These are phyloP conservation scores for Eupithecia subumbrata DNA, from an alignment of 2,888 invertebrate species.

Conservation along the genomic window DNA sequence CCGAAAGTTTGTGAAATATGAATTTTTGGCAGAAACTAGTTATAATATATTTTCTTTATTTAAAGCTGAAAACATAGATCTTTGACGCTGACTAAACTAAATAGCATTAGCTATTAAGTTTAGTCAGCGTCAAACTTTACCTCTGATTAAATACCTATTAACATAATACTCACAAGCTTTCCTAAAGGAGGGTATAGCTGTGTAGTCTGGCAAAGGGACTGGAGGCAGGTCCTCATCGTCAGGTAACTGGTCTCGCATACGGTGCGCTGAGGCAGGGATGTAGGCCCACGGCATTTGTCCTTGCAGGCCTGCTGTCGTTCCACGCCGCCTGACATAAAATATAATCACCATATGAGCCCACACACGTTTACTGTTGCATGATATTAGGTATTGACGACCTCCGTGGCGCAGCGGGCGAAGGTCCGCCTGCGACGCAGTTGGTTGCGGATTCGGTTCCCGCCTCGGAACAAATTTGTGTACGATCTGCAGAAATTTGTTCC, in stretches of 20 bases:
- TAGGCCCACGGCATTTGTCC: constrained; percentile 86
- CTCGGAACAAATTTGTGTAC: too few relatives aligned
- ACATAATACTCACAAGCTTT: constrained; percentile 67
- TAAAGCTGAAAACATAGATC: neutral
- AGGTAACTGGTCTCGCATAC: constrained; percentile 73
- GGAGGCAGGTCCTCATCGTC: constrained; percentile 84
- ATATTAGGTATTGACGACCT: too few relatives aligned
- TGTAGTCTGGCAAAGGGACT: constrained; percentile 85
- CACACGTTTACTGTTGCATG: neutral
- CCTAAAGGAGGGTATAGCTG: constrained; percentile 72
- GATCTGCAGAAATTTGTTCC: too few relatives aligned
- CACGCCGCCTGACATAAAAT: constrained; percentile 57
- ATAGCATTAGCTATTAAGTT: neutral
- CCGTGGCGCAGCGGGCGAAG: too few relatives aligned
- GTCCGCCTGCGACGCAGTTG: too few relatives aligned
- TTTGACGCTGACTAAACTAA: neutral
- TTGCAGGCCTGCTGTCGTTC: constrained; percentile 77
- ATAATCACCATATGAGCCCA: neutral
- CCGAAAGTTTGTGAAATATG: too few relatives aligned
- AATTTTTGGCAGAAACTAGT: too few relatives aligned
- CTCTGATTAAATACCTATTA: neutral
- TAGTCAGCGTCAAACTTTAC: neutral
- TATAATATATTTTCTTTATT: neutral
- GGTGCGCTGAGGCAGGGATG: constrained; percentile 70
- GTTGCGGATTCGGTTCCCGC: too few relatives aligned